Conservation (phyloP, 2,113 vertebrate species). For the Mesembrinibis cayennensis region DNA sequence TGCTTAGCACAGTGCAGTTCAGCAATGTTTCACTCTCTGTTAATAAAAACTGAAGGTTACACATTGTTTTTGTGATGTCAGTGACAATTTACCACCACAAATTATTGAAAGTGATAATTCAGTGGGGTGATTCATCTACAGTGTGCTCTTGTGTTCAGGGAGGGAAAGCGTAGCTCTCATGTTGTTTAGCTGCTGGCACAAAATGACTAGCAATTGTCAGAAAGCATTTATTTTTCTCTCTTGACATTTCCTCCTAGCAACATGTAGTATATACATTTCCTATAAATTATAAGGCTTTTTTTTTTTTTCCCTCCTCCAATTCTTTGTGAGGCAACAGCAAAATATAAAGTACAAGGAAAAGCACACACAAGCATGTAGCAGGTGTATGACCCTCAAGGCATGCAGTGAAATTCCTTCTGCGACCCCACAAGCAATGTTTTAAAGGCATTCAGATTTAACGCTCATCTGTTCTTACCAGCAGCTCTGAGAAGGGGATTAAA, state of each 20-base stretch:
- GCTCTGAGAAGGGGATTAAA: not conserved
- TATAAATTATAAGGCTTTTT: not conserved
- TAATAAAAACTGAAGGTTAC: constrained; percentile 7
- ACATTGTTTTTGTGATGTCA: not conserved
- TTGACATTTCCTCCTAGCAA: not conserved
- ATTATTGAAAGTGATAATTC: not conserved
- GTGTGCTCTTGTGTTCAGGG: not conserved
- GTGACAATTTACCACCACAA: constrained; percentile 4
- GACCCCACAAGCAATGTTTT: not conserved
- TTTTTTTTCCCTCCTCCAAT: not conserved
- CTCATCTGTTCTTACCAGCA: not conserved
- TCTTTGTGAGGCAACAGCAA: not conserved
- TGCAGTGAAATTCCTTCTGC: not conserved
- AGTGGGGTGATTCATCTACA: not conserved
- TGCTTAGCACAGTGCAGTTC: not conserved
- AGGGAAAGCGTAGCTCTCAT: not conserved
- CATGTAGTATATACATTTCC: not conserved
- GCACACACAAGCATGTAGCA: not conserved
- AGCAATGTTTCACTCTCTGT: not conserved
- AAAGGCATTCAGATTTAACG: not conserved
- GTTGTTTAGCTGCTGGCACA: not conserved
- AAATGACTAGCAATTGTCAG: not conserved
- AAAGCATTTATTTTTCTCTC: not conserved
- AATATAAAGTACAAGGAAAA: not conserved
- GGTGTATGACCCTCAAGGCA: not conserved